Base-by-base conservation (phyloP, 1,140 invertebrate species). In the Drosophila chauvacae region DNA sequence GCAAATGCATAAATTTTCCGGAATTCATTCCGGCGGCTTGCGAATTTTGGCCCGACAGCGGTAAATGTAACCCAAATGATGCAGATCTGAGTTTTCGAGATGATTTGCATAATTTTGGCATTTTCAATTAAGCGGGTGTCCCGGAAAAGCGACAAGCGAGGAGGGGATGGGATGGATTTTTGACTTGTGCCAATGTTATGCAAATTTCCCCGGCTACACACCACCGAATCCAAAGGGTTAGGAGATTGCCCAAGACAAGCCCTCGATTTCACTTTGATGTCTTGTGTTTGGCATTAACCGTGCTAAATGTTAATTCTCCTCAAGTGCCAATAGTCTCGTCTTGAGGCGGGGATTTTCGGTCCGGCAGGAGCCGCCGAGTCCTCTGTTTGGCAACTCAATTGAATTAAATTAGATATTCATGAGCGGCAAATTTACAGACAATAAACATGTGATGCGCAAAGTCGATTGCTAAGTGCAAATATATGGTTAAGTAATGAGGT, bases 111-210 rank as follows among this genome's bases (percentile, higher is more conserved):
- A 84, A 77, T 87, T 87, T 91, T 91, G 68, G 82, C 87, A 91
- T 74, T 81, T 81, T 75, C 69, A 82, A 81, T 86, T 73, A 77
- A 80, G 74, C 66, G 66, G 76, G 66, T 70, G 73, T 72, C 62
- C 65, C 59, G 59, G n/a, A 58, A 53, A 62, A 33, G 63, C 47
- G 51, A 11, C 14, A 11, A 39, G 45, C 44, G 18, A 50, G 47
- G 7, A 33, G 42, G 42, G 18, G n/a, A 63, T 51, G 53, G 80
- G 64, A 51, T 60, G 62, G 59, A 72, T 79, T 84, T 87, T 66
- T 91, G 87, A 91, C 87, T 91, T 91, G 87, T 88, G 87, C 88
- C 87, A 91, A 79, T 91, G 88, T 91, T 91, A 91, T 91, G 87
- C 81, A 84, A 91, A 91, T 91, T 79, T 55, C 5, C 30, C 35